Percentiles rank a stretch among this genome's conserved stretches.
Conservation (phyloP, 64 coral and sea anemone species). For the Dendrophyllia cribrosa region DNA sequence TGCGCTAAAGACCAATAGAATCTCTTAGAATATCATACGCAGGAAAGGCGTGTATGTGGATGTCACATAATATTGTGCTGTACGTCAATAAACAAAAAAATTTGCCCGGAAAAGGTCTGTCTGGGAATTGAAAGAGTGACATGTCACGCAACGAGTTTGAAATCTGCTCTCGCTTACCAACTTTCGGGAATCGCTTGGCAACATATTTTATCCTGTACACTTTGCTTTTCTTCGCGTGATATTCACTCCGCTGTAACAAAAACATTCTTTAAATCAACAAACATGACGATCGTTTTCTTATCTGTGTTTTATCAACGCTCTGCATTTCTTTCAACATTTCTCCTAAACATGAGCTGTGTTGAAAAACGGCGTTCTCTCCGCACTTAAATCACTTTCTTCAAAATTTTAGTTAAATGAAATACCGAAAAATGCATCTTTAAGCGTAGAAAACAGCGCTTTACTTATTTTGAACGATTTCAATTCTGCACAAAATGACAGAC, state of each 20-base stretch:
- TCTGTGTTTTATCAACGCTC: constrained; percentile 1
- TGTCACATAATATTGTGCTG: constrained; percentile 23
- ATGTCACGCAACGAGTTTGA: constrained; percentile 8
- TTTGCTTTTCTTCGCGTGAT: background rate
- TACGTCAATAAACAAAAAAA: background rate
- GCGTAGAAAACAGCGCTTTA: background rate
- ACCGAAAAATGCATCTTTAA: background rate
- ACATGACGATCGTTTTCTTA: background rate
- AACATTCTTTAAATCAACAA: constrained; percentile 33
- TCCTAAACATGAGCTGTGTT: background rate
- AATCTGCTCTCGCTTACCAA: constrained; percentile 32
- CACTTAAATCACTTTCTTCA: background rate
- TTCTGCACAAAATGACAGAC: background rate
- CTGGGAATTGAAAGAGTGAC: background rate
- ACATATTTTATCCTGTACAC: constrained; percentile 9
- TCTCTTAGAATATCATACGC: background rate
- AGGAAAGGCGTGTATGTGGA: constrained; percentile 25
- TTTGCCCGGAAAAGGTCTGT: background rate
- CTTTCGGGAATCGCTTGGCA: constrained; percentile 34
- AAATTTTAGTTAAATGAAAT: background rate
- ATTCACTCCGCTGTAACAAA: constrained; percentile 31
- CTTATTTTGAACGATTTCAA: background rate
- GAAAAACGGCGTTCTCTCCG: background rate
- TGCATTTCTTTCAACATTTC: background rate
- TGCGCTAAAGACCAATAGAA: constrained; percentile 27